Evolutionary conservation across 1,140 invertebrate genomes (phyloP).

Genomic region (Drosophila takahashii): DNA sequence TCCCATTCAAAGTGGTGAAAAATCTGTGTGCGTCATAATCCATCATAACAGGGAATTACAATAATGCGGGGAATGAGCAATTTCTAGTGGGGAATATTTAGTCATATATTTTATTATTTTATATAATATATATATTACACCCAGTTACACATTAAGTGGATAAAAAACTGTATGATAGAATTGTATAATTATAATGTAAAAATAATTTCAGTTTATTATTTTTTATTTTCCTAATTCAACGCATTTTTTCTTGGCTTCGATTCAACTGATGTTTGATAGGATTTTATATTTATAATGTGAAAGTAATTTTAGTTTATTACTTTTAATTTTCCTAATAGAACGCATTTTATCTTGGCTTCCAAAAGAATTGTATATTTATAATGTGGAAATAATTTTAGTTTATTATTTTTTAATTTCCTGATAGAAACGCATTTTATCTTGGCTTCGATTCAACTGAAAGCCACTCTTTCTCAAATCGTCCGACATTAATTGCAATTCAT

Average conservation of each 20-base stretch:
- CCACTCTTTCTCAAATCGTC: slow-evolving; percentile 8
- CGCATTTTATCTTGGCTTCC: too few species aligned
- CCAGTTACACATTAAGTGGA: not conserved
- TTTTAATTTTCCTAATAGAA: too few species aligned
- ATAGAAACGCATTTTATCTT: not conserved
- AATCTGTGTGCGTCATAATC: slow-evolving; percentile 58
- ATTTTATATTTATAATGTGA: too few species aligned
- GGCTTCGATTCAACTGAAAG: not conserved
- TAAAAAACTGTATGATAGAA: too few species aligned
- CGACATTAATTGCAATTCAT: slow-evolving; percentile 20
- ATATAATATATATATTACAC: not conserved
- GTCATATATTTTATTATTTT: not conserved
- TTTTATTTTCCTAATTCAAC: not conserved
- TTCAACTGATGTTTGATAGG: too few species aligned
- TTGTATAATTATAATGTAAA: too few species aligned
- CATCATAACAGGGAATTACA: slow-evolving; percentile 28
- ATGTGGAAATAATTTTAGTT: too few species aligned
- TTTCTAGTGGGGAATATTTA: not conserved
- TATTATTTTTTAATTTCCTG: too few species aligned
- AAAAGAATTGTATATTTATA: too few species aligned
- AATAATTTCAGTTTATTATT: too few species aligned
- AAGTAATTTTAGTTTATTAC: too few species aligned
- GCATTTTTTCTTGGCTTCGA: too few species aligned
- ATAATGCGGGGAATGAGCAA: not conserved
- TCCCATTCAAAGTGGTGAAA: slow-evolving; percentile 25